Percentiles rank a stretch among this genome's conserved stretches.
Conservation (phyloP, 1,140 invertebrate genomes). For the Formica selysi region DNA sequence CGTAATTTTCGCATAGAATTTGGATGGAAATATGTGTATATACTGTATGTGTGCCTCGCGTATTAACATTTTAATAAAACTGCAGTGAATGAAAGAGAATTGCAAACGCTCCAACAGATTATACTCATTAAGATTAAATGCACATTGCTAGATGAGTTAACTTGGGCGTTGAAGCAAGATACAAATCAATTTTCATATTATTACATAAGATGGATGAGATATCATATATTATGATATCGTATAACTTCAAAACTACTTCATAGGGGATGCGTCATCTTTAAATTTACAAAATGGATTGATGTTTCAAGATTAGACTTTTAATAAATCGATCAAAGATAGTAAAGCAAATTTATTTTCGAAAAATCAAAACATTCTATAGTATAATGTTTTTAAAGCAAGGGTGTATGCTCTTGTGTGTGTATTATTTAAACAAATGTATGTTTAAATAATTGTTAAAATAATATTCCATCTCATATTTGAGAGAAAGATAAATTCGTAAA, state of each 20-base stretch:
- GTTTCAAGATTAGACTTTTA: neutral
- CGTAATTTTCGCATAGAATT: neutral
- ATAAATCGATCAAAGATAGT: neutral
- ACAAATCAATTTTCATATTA: neutral
- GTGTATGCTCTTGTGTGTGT: neutral
- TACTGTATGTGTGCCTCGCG: neutral
- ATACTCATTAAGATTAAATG: slow-evolving; percentile 32
- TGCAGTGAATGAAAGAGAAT: slow-evolving; percentile 9
- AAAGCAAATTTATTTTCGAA: neutral
- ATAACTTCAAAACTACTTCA: slow-evolving; percentile 1
- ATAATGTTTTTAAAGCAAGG: neutral
- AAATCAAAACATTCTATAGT: neutral
- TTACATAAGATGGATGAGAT: slow-evolving; percentile 19
- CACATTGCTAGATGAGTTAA: slow-evolving; percentile 9
- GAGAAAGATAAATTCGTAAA: neutral
- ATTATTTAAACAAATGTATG: neutral
- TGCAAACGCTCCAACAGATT: slow-evolving; percentile 18
- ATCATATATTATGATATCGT: slow-evolving; percentile 9
- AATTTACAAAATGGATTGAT: slow-evolving; percentile 1
- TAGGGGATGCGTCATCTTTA: neutral
- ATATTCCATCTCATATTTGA: too few relatives aligned
- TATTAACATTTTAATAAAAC: slow-evolving; percentile 15
- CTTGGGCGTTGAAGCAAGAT: neutral
- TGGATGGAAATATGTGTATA: neutral
- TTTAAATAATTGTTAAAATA: neutral